Base-by-base conservation (phyloP, 2,113 vertebrate genomes). In the Cephalopholis sonnerati region DNA sequence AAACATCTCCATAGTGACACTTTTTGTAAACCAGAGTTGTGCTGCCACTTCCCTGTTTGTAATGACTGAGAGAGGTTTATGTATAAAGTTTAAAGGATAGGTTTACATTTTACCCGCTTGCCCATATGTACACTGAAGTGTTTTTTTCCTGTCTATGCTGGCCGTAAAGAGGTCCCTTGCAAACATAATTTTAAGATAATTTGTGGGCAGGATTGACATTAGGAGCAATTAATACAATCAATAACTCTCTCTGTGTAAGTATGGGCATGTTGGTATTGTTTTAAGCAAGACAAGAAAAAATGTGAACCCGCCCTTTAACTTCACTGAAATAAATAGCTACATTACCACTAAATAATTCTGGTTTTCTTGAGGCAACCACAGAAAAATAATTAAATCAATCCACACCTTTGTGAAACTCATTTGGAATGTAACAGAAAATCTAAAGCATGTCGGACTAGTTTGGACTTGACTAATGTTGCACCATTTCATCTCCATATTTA, bases 401-500 rank as follows among this genome's bases (percentile, higher is more conserved):
- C 55, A 78, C 77, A 51, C 57, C 57, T 27, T 58, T 44, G 62
- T 48, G 18, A 18, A 63, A 73, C n/a, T 50, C 10, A 48, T 71
- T 78, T 53, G 53, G 7, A 65, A 82, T 57, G 41, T 24, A 58
- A 71, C 32, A 39, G 50, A 78, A 62, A 18, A 61, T 62, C 9
- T 29, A 10, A 74, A 57, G 55, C 15, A 5, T 50, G 50, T 50
- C 20, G 20, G 44, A 66, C 75, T 27, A 25, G 59, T 81, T 67
- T 36, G 51, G 41, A 64, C 69, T 57, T 74, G 53, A 63, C 24
- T 16, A 25, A 66, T 18, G 17, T 75, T 73, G 27, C 63, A 61
- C 61, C 20, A 39, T 54, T 84, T 80, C n/a, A 74, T 69, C 41
- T 74, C 48, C 17, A 13, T 27, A 64, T 54, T 12, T 32, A 46